Conservation (phyloP, 2,888 invertebrate genomes). For the Ormyrus labotus region DNA sequence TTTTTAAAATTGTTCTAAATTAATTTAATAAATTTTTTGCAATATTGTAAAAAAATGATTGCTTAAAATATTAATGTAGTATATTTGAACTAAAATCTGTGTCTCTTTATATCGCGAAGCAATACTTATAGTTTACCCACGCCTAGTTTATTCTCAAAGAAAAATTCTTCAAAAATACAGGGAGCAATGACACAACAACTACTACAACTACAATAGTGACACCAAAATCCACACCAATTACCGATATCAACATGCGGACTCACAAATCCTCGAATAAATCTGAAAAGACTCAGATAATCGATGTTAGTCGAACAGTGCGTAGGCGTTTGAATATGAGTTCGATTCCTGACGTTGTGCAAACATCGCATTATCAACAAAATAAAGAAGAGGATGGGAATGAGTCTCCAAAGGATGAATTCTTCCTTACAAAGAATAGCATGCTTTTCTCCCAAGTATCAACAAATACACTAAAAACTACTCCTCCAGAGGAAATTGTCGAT, state of each 20-base stretch:
- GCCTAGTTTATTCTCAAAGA: too few species aligned
- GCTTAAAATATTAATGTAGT: too few species aligned
- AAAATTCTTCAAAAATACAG: constrained; percentile 12
- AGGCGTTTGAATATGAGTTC: constrained; percentile 78
- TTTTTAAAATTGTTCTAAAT: too few species aligned
- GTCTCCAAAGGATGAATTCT: constrained; percentile 67
- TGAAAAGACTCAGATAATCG: constrained; percentile 77
- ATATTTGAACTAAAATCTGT: too few species aligned
- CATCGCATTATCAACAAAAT: constrained; percentile 50
- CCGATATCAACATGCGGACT: constrained; percentile 63
- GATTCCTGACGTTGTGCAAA: constrained; percentile 65
- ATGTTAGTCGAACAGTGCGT: constrained; percentile 81
- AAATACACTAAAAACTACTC: constrained; percentile 70
- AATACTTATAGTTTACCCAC: too few species aligned
- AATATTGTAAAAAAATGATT: too few species aligned
- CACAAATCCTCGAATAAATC: constrained; percentile 66
- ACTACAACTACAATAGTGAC: constrained; percentile 49
- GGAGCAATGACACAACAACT: neutral
- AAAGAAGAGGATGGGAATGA: constrained; percentile 59
- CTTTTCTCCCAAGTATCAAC: constrained; percentile 83
- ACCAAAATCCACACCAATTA: constrained; percentile 63
- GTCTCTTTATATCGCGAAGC: too few species aligned
- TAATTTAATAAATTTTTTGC: too few species aligned
- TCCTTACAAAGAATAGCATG: constrained; percentile 81
- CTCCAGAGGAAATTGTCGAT: constrained; percentile 56